Evolutionary conservation across 2,888 invertebrate species (phyloP), one percentile per base, ranked within the genome.

Genomic region (Drosophila macrospina): DNA sequence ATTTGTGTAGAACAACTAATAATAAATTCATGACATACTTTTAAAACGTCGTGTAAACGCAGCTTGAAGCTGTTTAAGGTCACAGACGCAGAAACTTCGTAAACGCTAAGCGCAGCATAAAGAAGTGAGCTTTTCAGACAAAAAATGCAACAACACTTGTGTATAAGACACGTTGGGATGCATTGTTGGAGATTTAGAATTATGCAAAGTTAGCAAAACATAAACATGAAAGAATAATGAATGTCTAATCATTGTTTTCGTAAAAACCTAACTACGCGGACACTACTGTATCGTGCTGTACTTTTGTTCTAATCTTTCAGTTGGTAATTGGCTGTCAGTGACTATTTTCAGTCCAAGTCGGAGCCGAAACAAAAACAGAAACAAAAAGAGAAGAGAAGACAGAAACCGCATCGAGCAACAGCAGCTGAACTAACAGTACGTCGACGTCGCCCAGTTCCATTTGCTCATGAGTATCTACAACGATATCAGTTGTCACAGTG

Each of bases 361-460:
- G 16, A 32, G 51, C 13, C 16, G 37, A 28, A 61, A 5, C 15
- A 20, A 26, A 1, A 5, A 26, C 32, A 11, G 32, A 30, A 16
- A 8, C 20, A 4, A 37, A 26, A 11, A 5, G 26, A 13, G 36
- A 16, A 13, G 2, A 26, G 15, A 34, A 15, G 32, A 32, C 24
- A 15, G 37, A 37, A 37, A 37, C 8, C 15, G 37, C 8, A 16
- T 5, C 41, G 41, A 8, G 37, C 16, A 16, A 5, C 20, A 32
- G 44, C 76, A 79, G 66, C 79, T 79, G 76, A 60, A 52, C 64
- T 63, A 76, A 76, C 66, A 76, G 16, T 24, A 39, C 47, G 41
- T 30, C 34, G 45, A 41, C 55, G 36, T 28, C 26, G 8, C 10
- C 28, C 11, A 15, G 13, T 30, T 32, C 8, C 41, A 8, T 1